Evolutionary conservation across 2,113 vertebrate genomes (phyloP).

Genomic region (Cebus imitator): DNA sequence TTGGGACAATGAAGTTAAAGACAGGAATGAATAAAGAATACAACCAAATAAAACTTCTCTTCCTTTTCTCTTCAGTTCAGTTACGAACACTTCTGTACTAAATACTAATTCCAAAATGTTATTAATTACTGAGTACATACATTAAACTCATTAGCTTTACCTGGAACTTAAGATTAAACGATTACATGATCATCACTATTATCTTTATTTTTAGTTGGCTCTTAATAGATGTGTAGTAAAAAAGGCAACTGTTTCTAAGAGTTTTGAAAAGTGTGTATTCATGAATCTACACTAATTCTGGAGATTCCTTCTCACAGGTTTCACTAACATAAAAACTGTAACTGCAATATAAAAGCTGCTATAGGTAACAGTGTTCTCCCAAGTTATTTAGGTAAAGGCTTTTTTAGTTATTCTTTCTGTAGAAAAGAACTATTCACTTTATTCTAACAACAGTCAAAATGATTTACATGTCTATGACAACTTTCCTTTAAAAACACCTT

Average conservation of each 20-base stretch:
- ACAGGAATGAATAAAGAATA: slow-evolving; percentile 11
- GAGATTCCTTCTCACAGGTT: background rate
- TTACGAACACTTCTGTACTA: background rate
- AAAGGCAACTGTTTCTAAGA: background rate
- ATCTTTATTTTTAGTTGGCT: background rate
- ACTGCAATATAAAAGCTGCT: background rate
- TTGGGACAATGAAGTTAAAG: slow-evolving; percentile 45
- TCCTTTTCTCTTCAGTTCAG: background rate
- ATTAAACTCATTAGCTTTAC: background rate
- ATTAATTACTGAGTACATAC: slow-evolving; percentile 23
- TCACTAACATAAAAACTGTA: background rate
- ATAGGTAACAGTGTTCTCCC: accelerated
- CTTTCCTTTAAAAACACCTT: slow-evolving; percentile 16
- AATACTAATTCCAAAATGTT: background rate
- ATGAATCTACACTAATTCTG: background rate
- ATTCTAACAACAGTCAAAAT: slow-evolving; percentile 1
- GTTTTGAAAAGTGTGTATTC: background rate
- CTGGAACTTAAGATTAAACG: background rate
- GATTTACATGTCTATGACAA: slow-evolving; percentile 2
- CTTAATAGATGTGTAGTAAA: background rate
- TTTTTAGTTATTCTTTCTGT: background rate
- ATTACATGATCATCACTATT: background rate
- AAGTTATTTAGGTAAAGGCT: background rate
- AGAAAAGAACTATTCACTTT: background rate
- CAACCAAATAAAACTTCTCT: slow-evolving; percentile 27